Conservation (phyloP, 2,797 vertebrate species). For the Sebastes umbrosus region DNA sequence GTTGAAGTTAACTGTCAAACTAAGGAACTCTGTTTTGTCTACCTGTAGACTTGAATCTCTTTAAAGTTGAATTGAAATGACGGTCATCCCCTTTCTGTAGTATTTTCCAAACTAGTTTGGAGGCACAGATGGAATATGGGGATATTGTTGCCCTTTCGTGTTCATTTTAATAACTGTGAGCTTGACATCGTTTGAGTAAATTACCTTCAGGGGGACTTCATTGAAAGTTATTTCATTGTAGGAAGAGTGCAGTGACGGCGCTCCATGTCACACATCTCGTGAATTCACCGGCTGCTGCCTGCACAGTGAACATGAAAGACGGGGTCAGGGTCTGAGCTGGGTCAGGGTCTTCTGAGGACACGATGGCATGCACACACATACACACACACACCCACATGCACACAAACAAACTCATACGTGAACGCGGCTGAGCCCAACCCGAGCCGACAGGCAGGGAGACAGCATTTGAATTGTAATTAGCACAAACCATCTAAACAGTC, state of each 20-base stretch:
- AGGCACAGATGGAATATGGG: not conserved
- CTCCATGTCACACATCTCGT: not conserved
- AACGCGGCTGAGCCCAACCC: conserved; percentile 6
- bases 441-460: conserved; percentile 22
- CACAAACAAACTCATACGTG: conserved; percentile 3
- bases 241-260: not conserved
- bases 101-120: not conserved
- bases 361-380: not conserved
- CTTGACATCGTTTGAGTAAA: conserved; percentile 23
- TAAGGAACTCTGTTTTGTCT: not conserved
- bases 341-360: conserved; percentile 20
- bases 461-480: conserved; percentile 55
- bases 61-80: not conserved
- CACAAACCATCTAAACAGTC: conserved; percentile 23
- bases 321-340: not conserved
- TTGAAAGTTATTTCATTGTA: not conserved
- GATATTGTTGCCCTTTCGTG: not conserved
- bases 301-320: conserved; percentile 16
- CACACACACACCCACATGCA: not conserved
- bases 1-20: not conserved
- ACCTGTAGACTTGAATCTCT: not conserved
- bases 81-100: not conserved
- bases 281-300: conserved; percentile 19
- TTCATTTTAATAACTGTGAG: conserved; percentile 26
- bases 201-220: conserved; percentile 13